Evolutionary conservation across 2,888 invertebrate genomes (phyloP), one percentile per base, ranked within the genome.

Genomic region (Agrochola lota): DNA sequence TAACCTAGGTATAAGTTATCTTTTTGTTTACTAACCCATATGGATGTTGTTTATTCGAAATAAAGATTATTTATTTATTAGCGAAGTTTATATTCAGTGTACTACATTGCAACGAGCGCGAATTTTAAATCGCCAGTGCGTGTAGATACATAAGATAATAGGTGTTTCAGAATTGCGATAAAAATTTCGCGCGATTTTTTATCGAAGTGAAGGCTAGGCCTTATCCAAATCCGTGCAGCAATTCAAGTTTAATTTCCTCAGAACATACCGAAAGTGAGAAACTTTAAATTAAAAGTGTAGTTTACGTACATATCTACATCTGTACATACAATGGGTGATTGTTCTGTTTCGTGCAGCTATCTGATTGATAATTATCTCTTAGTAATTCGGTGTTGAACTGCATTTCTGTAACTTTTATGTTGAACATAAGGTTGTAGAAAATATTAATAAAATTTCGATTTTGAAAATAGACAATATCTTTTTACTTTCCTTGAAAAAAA

Each of bases 281-380:
- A 66, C 20, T 80, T 60, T n/a, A 77, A 80, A 83, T 86, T 80
- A 83, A 86, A 87, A 77, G 46, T 57, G 23, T 80, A 35, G 35
- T 67, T 69, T 57, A 55, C 26, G 15, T 26, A 17, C n/a, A 20
- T 68, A 77, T 81, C 78, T 72, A 67, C 52, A 74, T 81, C 52
- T 63, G 12, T 40, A 43, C 55, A 64, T 30, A 86, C 88, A 86
- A 86, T 86, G 71, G 80, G 0, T 69, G 67, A 88, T 86, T 88
- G 88, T 86, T 83, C 64, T 63, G 57, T 40, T 85, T 35, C 52
- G 71, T 69, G 64, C 23, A 35, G 35, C 30, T 35, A 77, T 78
- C 83, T 68, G n/a, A 67, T 30, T 12, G 87, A 87, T 87, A 67
- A 60, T 60, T 67, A 88, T 88, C 87, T 78, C 6, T 46, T n/a